These are phyloP conservation scores for Phyllotis vaccarum DNA, from an alignment of 2,797 vertebrate genomes.

Conservation along the genomic window DNA sequence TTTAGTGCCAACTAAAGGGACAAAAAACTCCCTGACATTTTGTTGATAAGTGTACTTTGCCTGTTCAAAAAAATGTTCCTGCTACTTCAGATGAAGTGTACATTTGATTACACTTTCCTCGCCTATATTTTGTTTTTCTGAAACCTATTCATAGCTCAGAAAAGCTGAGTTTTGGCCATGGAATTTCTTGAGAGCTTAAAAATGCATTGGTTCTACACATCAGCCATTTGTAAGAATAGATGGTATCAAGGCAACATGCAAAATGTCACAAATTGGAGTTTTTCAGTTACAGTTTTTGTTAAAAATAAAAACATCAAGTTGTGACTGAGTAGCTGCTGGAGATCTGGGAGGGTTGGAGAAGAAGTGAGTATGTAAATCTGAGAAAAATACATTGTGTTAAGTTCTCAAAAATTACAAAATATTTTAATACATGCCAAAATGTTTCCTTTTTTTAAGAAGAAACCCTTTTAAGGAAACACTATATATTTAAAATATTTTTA, in stretches of 20 bases:
- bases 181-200: slow-evolving; percentile 46
- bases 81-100: background rate
- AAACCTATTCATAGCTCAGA: slow-evolving; percentile 27
- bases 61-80: slow-evolving; percentile 11
- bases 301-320: background rate
- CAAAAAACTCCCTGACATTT: slow-evolving; percentile 20
- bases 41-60: slow-evolving; percentile 16
- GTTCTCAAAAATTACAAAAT: background rate
- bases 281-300: background rate
- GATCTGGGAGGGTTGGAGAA: background rate
- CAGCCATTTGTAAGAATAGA: background rate
- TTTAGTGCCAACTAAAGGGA: background rate
- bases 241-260: background rate
- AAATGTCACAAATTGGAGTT: background rate
- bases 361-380: background rate
- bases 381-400: background rate
- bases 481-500: background rate
- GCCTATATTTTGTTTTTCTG: slow-evolving; percentile 10
- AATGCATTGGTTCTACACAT: background rate
- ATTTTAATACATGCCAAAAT: background rate
- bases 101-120: background rate
- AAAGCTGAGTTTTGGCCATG: background rate
- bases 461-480: background rate
- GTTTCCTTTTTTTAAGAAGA: background rate
- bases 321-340: background rate